Evolutionary conservation across 2,797 vertebrate species (phyloP).

Genomic region (Poliocrania exsul): DNA sequence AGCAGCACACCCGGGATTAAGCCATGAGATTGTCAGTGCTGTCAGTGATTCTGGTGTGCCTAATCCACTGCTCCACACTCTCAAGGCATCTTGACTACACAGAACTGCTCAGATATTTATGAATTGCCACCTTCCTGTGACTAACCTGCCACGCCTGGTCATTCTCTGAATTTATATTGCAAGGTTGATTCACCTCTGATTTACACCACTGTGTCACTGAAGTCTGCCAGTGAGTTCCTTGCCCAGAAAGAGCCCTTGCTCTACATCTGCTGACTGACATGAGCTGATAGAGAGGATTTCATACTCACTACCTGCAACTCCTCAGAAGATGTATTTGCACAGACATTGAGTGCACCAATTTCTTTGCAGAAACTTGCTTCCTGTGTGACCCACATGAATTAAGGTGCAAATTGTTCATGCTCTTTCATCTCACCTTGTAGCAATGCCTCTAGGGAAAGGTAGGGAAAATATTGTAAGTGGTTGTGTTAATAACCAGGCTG

Average conservation of each 20-base stretch:
- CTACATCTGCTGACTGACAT: background rate
- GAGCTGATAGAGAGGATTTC: background rate
- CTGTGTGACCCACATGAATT: background rate
- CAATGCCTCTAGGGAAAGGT: background rate
- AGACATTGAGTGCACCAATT: background rate
- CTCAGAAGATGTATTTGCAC: background rate
- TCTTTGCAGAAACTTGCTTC: background rate
- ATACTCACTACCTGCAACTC: background rate
- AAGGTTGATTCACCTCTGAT: background rate
- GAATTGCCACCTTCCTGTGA: background rate
- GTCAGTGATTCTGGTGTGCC: background rate
- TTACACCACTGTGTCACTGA: background rate
- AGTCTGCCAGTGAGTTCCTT: background rate
- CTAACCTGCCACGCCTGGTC: background rate
- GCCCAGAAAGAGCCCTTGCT: background rate
- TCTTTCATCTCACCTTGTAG: background rate
- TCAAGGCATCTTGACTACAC: background rate
- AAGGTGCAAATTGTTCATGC: background rate
- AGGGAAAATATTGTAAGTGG: background rate
- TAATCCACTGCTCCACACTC: background rate
- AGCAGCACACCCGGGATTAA: background rate
- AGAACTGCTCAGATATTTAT: background rate
- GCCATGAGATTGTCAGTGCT: background rate
- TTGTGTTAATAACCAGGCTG: background rate
- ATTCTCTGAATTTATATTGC: background rate